Conservation (phyloP, 1,140 invertebrate genomes). For the Anagrus nilaparvatae region DNA sequence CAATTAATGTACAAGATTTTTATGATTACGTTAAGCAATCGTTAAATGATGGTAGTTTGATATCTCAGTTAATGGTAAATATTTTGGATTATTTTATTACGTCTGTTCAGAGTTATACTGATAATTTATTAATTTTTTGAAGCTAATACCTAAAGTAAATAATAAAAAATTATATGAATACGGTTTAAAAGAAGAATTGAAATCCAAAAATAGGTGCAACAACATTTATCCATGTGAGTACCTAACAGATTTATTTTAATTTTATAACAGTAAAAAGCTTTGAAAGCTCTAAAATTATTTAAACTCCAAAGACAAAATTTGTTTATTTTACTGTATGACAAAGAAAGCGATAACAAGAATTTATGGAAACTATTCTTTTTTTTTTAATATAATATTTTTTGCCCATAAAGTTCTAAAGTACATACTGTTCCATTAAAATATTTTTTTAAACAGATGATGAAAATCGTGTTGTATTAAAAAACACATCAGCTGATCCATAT, state of each 20-base stretch:
- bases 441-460: conserved; percentile 46
- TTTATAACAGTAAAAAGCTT: background rate
- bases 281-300: background rate
- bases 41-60: too few species aligned
- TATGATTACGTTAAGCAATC: too few species aligned
- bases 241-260: background rate
- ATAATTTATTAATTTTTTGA: too few species aligned
- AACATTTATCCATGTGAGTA: conserved; percentile 60
- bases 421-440: conserved; percentile 26
- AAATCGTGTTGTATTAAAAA: conserved; percentile 54
- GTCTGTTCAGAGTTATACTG: too few species aligned
- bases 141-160: too few species aligned
- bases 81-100: too few species aligned
- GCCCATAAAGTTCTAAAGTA: background rate
- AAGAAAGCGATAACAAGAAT: too few species aligned
- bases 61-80: too few species aligned
- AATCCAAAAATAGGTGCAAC: conserved; percentile 63
- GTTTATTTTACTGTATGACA: too few species aligned
- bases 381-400: background rate
- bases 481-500: conserved; percentile 44
- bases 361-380: too few species aligned
- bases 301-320: background rate
- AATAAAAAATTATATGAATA: too few species aligned
- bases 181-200: conserved; percentile 44
- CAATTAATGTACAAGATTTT: too few species aligned